These are phyloP conservation scores for Harlomillsia oculata DNA, from an alignment of 1,140 invertebrate species.

Conservation along the genomic window DNA sequence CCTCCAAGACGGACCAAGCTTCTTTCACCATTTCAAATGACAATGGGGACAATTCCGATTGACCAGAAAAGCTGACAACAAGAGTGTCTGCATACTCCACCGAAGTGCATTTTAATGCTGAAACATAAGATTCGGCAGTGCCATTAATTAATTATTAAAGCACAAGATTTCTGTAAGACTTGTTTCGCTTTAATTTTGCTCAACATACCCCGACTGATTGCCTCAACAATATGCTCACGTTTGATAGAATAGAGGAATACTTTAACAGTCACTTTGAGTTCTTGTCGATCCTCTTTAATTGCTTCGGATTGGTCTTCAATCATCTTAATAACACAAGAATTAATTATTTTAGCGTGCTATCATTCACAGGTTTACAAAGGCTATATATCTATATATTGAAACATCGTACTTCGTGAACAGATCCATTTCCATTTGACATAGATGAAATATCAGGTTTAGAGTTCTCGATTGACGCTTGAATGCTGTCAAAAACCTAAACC, in stretches of 20 bases:
- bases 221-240: constrained; percentile 41
- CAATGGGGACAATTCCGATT: constrained; percentile 45
- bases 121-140: background rate
- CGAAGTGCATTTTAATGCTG: constrained; percentile 24
- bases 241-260: constrained; percentile 46
- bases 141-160: constrained; percentile 3
- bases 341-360: background rate
- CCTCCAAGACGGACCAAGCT: constrained; percentile 63
- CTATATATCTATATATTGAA: too few species aligned
- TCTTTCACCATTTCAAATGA: constrained; percentile 53
- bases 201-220: constrained; percentile 44
- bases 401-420: too few species aligned
- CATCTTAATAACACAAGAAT: too few species aligned
- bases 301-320: too few species aligned
- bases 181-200: constrained; percentile 5
- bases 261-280: constrained; percentile 52
- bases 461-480: too few species aligned
- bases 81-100: constrained; percentile 57
- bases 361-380: too few species aligned
- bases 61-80: constrained; percentile 56
- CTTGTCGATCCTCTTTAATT: constrained; percentile 50
- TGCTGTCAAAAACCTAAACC: too few species aligned
- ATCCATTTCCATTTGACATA: too few species aligned
- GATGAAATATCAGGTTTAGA: too few species aligned
- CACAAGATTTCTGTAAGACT: constrained; percentile 5